phyloP scores from a whole-genome alignment of 2,113 vertebrate genomes.

The Trochalopteron elliotii region DNA sequence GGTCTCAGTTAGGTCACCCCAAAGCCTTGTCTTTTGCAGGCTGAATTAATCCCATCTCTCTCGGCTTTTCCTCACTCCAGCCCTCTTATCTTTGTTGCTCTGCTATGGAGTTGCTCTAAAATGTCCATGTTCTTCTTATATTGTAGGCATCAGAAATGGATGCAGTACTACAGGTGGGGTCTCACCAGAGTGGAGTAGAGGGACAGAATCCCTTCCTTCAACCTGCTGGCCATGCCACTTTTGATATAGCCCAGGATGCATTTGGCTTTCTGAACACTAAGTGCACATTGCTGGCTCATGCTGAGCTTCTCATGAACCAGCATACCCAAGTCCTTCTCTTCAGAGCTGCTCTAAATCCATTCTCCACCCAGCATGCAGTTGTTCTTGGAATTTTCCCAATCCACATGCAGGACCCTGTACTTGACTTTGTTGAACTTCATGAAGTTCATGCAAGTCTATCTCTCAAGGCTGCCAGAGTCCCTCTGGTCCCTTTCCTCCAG shows the following conservation, averaged over 20 bases:
- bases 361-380: background rate
- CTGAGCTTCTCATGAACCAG: background rate
- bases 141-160: background rate
- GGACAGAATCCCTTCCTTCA: background rate
- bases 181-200: background rate
- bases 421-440: background rate
- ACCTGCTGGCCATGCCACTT: accelerated
- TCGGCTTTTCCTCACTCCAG: background rate
- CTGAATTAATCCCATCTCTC: background rate
- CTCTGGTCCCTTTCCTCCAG: background rate
- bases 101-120: background rate
- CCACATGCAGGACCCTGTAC: background rate
- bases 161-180: too few relatives aligned
- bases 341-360: background rate
- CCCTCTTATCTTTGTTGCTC: background rate
- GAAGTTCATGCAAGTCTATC: background rate
- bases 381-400: background rate
- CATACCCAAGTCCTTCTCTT: too few relatives aligned
- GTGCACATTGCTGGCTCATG: background rate
- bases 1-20: background rate
- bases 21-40: background rate
- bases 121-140: background rate
- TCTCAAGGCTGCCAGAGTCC: background rate
- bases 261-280: background rate
- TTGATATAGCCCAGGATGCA: background rate